Evolutionary conservation across 2,797 vertebrate species (phyloP), one percentile per base, ranked within the genome.

Genomic region (Enteromius argenteus): DNA sequence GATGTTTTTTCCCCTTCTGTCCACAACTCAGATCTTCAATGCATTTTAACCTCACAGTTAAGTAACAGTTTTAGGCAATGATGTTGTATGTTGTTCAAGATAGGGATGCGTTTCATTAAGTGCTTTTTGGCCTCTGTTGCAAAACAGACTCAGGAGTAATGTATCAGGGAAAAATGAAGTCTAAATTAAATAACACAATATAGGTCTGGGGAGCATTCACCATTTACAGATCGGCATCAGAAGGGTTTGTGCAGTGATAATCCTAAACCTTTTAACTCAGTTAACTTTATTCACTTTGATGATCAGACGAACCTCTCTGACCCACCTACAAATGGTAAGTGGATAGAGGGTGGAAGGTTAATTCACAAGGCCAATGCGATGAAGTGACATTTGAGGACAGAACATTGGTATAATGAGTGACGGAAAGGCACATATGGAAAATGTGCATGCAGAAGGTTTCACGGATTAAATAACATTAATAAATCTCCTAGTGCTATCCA

Each of bases 251-350:
- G 23, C 53, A 35, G 46, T 73, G 44, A 44, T 73, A 83, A 73
- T 79, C 73, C 66, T 81, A 80, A 81, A 81, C 84, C 64, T 77
- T 67, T 76, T 72, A 81, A 68, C 62, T 71, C n/a, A 10, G 4
- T 14, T 71, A 71, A 85, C 66, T 81, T 64, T 66, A 76, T 72
- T 79, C 42, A 72, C 44, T 35, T 32, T 71, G 49, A 49, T 72
- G 84, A 39, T 49, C 30, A 46, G 49, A 39, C 14, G 19, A 72
- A 71, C 42, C 11, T 46, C 8, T 37, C 13, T 49, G 74, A 58
- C 37, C 64, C 82, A 69, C 49, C 49, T 32, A 23, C 23, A 7
- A 69, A 46, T 71, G 64, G 14, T 46, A 78, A 84, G 66, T 60
- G 75, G 75, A 79, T 62, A 39, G 60, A 53, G 51, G 53, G 2